These are phyloP conservation scores for Karalla daura DNA, from an alignment of 2,797 vertebrate genomes.

Conservation along the genomic window DNA sequence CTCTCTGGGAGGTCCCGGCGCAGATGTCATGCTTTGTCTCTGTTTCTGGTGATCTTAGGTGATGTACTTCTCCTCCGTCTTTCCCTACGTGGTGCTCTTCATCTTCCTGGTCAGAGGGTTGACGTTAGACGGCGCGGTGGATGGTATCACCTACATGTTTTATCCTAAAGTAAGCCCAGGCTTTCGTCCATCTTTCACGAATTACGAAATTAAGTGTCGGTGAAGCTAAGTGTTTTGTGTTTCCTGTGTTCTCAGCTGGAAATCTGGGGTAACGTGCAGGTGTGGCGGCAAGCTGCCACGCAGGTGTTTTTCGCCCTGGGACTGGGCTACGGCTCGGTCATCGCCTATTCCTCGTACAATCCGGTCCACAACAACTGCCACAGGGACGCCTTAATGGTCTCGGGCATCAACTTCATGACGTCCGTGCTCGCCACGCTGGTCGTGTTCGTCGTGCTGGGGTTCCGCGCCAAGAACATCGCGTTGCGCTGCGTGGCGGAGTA, in stretches of 20 bases:
- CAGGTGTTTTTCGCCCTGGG: conserved; percentile 98
- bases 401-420: conserved; percentile 97
- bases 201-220: no score
- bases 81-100: conserved; percentile 90
- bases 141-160: conserved; percentile 87
- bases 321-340: conserved; percentile 96
- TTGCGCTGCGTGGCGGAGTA: conserved; percentile 87
- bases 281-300: conserved; percentile 97
- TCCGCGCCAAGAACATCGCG: conserved; percentile 94
- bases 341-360: conserved; percentile 99
- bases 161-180: conserved; percentile 82
- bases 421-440: conserved; percentile 96
- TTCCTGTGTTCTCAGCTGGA: conserved; percentile 93
- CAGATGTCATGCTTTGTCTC: conserved; percentile 6
- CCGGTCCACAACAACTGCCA: conserved; percentile 98
- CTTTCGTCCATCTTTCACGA: no score
- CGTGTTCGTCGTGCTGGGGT: conserved; percentile 96
- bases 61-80: conserved; percentile 94
- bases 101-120: conserved; percentile 87
- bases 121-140: conserved; percentile 83
- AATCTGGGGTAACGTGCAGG: conserved; percentile 93
- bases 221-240: no score
- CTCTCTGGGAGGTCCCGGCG: neutral
- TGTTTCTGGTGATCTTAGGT: conserved; percentile 79
- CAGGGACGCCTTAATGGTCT: conserved; percentile 95